These are phyloP conservation scores for Cinclus cinclus DNA, from an alignment of 2,113 vertebrate species.

Conservation along the genomic window DNA sequence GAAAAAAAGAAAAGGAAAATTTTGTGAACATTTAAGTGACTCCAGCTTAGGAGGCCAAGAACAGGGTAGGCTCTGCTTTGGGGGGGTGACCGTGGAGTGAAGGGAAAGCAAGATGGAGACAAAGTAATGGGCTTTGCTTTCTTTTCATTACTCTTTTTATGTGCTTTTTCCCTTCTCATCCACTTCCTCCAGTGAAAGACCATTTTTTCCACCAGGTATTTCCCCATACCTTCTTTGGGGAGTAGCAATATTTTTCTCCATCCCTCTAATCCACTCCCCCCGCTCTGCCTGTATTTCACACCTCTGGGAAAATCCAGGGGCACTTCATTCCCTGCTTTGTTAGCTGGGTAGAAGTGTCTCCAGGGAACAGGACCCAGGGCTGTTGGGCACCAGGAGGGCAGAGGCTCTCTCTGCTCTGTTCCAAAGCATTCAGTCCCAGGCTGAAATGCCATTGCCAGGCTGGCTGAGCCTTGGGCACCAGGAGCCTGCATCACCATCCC, in stretches of 20 bases:
- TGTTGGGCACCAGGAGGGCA: neutral
- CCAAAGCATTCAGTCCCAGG: neutral
- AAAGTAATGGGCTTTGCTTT: neutral
- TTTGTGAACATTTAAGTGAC: neutral
- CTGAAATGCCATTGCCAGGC: neutral
- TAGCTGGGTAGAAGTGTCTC: neutral
- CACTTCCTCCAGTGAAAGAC: neutral
- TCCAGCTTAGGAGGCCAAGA: neutral
- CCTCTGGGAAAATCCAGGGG: neutral
- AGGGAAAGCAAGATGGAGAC: neutral
- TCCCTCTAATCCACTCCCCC: neutral
- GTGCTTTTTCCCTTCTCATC: neutral
- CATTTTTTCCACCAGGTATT: neutral
- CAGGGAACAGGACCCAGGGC: neutral
- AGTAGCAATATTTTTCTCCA: neutral
- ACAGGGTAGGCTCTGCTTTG: neutral
- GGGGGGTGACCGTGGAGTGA: fast-evolving
- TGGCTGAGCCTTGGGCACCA: neutral
- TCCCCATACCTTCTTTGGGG: neutral
- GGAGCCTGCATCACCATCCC: neutral
- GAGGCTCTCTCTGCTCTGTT: neutral
- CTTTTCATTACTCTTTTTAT: slow-evolving; percentile 24
- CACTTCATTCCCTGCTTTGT: neutral
- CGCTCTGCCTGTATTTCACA: neutral
- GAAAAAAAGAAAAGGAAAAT: neutral